These are phyloP conservation scores for Orchesellides sinensis DNA, from an alignment of 2,888 invertebrate species.

Conservation along the genomic window DNA sequence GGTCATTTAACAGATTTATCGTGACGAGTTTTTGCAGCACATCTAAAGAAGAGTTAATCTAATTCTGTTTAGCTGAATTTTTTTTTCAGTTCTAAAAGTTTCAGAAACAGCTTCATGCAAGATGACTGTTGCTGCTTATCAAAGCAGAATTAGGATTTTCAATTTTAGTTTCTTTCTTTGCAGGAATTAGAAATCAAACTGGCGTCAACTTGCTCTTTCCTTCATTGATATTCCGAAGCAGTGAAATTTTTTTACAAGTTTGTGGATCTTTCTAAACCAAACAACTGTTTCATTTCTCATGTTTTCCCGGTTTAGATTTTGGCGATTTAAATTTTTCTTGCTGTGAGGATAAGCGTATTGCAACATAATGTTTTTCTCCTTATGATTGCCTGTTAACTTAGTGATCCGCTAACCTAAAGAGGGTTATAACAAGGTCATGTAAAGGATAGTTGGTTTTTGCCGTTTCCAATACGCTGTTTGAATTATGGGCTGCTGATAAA, in stretches of 20 bases:
- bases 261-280: background rate
- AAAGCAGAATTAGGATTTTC: conserved; percentile 33
- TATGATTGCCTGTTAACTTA: conserved; percentile 52
- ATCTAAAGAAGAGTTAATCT: background rate
- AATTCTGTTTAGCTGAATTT: background rate
- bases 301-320: no score
- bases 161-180: background rate
- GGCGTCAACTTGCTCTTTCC: background rate
- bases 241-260: background rate
- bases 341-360: background rate
- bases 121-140: conserved; percentile 31
- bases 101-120: background rate
- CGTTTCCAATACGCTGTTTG: conserved; percentile 48
- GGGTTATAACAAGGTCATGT: conserved; percentile 30
- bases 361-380: background rate
- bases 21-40: background rate
- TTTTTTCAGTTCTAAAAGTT: conserved; percentile 11
- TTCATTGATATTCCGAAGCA: background rate
- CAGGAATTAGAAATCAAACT: background rate
- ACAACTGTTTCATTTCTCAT: no score
- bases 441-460: conserved; percentile 12
- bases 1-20: conserved; percentile 50
- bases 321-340: background rate
- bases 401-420: conserved; percentile 34
- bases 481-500: conserved; percentile 46